Percentiles rank a stretch among this genome's conserved stretches.
Evolutionary conservation across 2,888 invertebrate species (phyloP).

Genomic region (Terebella lapidaria): DNA sequence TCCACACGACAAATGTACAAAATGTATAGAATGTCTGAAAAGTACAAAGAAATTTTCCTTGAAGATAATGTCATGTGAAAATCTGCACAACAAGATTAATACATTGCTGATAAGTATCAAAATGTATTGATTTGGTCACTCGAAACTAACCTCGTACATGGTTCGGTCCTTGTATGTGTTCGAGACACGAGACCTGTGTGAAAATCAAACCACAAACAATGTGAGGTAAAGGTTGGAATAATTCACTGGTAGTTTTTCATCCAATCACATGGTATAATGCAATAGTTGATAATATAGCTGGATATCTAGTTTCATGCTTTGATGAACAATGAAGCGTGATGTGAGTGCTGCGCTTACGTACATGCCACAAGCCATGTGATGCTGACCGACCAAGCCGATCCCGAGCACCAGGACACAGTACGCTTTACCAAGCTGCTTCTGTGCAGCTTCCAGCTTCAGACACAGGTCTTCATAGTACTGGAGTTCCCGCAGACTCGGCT

Average conservation of each 20-base stretch:
- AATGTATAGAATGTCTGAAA: conserved; percentile 48
- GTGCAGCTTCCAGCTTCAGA: conserved; percentile 39
- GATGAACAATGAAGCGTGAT: no score
- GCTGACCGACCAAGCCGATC: conserved; percentile 43
- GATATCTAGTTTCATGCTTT: no score
- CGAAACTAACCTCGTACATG: conserved; percentile 45
- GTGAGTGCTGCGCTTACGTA: no score
- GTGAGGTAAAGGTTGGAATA: neutral
- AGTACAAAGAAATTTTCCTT: conserved; percentile 1
- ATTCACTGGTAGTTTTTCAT: no score
- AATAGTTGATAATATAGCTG: no score
- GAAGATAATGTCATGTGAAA: neutral
- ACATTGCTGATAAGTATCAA: no score
- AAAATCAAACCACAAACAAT: conserved; percentile 4
- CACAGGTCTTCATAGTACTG: conserved; percentile 34
- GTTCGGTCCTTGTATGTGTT: conserved; percentile 46
- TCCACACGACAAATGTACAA: conserved; percentile 50
- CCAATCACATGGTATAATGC: no score
- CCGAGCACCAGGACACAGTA: conserved; percentile 50
- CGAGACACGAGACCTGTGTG: conserved; percentile 46
- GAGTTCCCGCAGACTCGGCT: conserved; percentile 44
- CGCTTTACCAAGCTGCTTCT: conserved; percentile 44
- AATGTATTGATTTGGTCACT: no score
- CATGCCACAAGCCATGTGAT: conserved; percentile 51
- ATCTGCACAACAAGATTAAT: no score